Evolutionary conservation across 2,113 vertebrate species (phyloP).

Genomic region (Panthera uncia): DNA sequence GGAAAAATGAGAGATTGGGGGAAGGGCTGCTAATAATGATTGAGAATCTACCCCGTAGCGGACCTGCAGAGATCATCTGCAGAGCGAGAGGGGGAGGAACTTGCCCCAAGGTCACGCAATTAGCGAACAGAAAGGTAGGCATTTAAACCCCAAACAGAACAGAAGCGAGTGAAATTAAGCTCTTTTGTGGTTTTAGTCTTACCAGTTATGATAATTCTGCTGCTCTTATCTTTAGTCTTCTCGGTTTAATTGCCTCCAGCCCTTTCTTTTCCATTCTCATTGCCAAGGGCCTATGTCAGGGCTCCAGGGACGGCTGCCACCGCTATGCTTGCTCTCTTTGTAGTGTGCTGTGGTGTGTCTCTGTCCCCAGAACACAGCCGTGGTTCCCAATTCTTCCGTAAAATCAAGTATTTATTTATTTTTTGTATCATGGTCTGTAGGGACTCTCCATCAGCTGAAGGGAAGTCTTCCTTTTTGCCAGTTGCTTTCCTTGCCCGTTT

Average conservation of each 20-base stretch:
- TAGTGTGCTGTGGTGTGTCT: not conserved
- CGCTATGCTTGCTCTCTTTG: not conserved
- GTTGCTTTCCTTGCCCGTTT: not conserved
- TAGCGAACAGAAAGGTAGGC: not conserved
- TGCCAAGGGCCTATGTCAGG: not conserved
- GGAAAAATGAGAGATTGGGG: not conserved
- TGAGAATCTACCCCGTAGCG: not conserved
- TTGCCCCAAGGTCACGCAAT: not conserved
- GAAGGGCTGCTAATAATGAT: not conserved
- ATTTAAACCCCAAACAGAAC: not conserved
- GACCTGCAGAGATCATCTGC: not conserved
- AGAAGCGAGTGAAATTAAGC: not conserved
- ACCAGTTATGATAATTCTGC: not conserved
- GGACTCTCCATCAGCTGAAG: not conserved
- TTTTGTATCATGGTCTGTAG: not conserved
- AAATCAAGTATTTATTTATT: not conserved
- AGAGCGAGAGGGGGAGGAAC: not conserved
- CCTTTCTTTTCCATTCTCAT: not conserved
- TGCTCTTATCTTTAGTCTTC: not conserved
- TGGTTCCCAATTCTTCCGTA: not conserved
- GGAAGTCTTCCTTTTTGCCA: not conserved
- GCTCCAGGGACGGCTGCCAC: not conserved
- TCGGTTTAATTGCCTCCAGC: not conserved
- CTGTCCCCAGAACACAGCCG: not conserved
- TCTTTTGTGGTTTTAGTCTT: not conserved